These are phyloP conservation scores for Desmophyllum pertusum DNA, from an alignment of 92 coral and sea anemone species.

Conservation along the genomic window DNA sequence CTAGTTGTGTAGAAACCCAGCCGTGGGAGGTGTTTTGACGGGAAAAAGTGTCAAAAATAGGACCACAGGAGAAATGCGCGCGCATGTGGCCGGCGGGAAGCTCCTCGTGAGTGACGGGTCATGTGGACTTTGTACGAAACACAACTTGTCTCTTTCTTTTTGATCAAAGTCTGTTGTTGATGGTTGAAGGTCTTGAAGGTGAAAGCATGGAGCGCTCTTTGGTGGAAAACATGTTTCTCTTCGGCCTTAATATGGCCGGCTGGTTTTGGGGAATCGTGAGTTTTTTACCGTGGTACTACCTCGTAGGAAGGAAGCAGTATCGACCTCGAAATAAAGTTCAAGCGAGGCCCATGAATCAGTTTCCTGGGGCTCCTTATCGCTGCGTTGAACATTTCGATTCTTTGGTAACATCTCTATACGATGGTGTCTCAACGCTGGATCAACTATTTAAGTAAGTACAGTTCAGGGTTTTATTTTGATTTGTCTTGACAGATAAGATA, in stretches of 20 bases:
- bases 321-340: slow-evolving; percentile 75
- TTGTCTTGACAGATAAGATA: background rate
- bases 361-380: slow-evolving; percentile 87
- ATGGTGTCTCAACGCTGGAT: slow-evolving; percentile 93
- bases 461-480: background rate
- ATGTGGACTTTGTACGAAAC: slow-evolving; percentile 76
- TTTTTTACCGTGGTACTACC: slow-evolving; percentile 91
- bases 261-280: slow-evolving; percentile 94
- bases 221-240: slow-evolving; percentile 86
- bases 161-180: slow-evolving; percentile 1
- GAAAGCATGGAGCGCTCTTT: slow-evolving; percentile 80
- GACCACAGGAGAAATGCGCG: slow-evolving; percentile 48
- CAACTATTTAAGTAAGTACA: slow-evolving; percentile 88
- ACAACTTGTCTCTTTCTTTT: background rate
- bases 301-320: slow-evolving; percentile 83
- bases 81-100: slow-evolving; percentile 57
- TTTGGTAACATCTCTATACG: slow-evolving; percentile 76
- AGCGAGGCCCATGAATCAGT: slow-evolving; percentile 79
- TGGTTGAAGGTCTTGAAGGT: no score
- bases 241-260: slow-evolving; percentile 88
- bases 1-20: background rate
- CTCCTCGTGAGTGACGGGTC: slow-evolving; percentile 29
- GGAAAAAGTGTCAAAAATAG: background rate
- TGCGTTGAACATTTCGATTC: slow-evolving; percentile 91
- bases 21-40: background rate